Evolutionary conservation across 2,797 vertebrate species (phyloP).

Genomic region (Microhierax caerulescens): DNA sequence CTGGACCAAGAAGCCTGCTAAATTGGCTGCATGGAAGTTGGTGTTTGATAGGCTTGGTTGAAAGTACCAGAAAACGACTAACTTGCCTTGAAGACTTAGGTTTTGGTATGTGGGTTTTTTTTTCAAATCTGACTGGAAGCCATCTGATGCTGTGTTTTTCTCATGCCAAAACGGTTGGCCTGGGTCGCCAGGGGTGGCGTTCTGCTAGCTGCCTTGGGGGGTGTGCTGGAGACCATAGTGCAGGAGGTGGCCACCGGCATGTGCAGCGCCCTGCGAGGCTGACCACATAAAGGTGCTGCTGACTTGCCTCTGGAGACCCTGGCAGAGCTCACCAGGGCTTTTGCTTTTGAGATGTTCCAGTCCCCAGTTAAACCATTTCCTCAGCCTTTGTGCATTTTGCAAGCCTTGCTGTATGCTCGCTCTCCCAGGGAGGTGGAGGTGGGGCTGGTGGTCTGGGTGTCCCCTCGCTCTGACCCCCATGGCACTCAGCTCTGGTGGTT

Average conservation of each 20-base stretch:
- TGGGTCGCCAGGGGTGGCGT: neutral
- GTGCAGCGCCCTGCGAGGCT: neutral
- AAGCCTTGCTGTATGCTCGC: fast-evolving
- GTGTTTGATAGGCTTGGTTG: neutral
- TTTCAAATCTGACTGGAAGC: neutral
- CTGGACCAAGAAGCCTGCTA: neutral
- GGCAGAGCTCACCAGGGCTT: neutral
- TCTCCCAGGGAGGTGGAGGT: neutral
- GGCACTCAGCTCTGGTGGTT: neutral
- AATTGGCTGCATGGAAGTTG: neutral
- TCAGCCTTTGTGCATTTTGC: neutral
- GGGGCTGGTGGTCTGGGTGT: neutral
- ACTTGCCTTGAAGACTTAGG: neutral
- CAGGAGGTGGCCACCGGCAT: neutral
- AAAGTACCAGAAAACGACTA: neutral
- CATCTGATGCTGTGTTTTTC: neutral
- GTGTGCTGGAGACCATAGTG: neutral
- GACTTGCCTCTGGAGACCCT: neutral
- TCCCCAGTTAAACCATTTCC: neutral
- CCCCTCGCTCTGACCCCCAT: neutral
- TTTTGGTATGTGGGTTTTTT: neutral
- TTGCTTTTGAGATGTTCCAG: neutral
- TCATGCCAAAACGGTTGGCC: neutral
- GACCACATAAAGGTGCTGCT: neutral
- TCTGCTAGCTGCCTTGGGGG: neutral